Evolutionary conservation across 1,140 invertebrate species (phyloP), one percentile per base, ranked within the genome.

Genomic region (Patella vulgata): DNA sequence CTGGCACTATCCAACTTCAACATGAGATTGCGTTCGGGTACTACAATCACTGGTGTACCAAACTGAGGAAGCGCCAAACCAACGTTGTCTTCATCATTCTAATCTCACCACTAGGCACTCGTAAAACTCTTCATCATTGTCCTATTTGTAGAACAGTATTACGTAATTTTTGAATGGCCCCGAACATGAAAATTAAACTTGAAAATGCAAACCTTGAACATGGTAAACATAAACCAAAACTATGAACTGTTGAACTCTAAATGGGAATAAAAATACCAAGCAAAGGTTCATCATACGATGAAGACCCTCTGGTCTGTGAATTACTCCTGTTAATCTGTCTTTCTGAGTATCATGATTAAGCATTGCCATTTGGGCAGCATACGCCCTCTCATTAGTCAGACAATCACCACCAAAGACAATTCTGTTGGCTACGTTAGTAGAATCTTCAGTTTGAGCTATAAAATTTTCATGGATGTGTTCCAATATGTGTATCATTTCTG

Each of bases 321-420:
- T n/a, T n/a, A n/a, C n/a, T n/a, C n/a, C n/a, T n/a, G 1, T 60
- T 21, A 71, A 54, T 44, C 46, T 57, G 9, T 63, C 57, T 52
- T 14, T 58, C 21, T 63, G 46, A 19, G 65, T 64, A 3, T 36
- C 19, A 30, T 53, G 48, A 68, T 71, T 70, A n/a, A 36, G 23
- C 56, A 71, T 60, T 2, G 65, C 64, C 5, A 61, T 17, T 33
- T 71, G 65, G 11, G 68, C 68, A 46, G 56, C 52, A 33, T 68
- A 71, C 1, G 68, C 68, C 50, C 64, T 6, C 28, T 68, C 65
- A 63, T 71, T 71, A 1, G 68, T 71, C 5, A 71, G 40, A 11
- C 60, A 56, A 61, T 68, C 69, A 8, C 69, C 60, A 8, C 63
- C 68, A 54, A 70, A 63, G 1, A 67, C 64, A 14, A 31, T 61